Evolutionary conservation across 1,140 invertebrate genomes (phyloP).

Genomic region (Drosophila rhopaloa): DNA sequence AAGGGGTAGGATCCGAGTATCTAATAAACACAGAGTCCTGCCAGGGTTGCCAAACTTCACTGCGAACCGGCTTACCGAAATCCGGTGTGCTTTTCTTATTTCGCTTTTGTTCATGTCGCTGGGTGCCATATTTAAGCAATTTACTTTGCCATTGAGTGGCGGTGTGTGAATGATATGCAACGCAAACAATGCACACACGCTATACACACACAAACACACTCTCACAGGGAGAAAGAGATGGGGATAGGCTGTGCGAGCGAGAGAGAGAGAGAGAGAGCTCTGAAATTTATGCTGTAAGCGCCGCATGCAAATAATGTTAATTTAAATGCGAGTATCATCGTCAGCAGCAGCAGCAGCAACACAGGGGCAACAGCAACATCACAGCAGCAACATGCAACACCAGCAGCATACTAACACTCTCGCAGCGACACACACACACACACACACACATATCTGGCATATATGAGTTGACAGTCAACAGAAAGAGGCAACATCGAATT

Average conservation of each 20-base stretch:
- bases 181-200: constrained; percentile 37
- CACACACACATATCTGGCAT: background rate
- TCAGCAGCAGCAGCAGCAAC: constrained; percentile 40
- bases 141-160: constrained; percentile 54
- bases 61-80: background rate
- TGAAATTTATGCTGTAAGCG: constrained; percentile 77
- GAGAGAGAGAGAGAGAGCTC: constrained; percentile 24
- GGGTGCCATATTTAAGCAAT: constrained; percentile 54
- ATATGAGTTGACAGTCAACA: constrained; percentile 43
- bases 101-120: constrained; percentile 11
- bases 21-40: constrained; percentile 9
- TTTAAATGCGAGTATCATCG: constrained; percentile 82
- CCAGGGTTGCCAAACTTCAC: constrained; percentile 26
- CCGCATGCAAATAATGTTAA: constrained; percentile 82
- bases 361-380: constrained; percentile 28
- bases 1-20: constrained; percentile 2
- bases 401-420: constrained; percentile 42
- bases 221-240: background rate
- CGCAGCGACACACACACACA: constrained; percentile 8
- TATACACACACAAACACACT: background rate
- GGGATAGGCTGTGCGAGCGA: background rate
- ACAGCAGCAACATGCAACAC: constrained; percentile 45
- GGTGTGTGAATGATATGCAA: constrained; percentile 61
- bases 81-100: constrained; percentile 20
- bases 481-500: constrained; percentile 24